Conservation (phyloP, 2,888 invertebrate species). For the Cephalotes varians region DNA sequence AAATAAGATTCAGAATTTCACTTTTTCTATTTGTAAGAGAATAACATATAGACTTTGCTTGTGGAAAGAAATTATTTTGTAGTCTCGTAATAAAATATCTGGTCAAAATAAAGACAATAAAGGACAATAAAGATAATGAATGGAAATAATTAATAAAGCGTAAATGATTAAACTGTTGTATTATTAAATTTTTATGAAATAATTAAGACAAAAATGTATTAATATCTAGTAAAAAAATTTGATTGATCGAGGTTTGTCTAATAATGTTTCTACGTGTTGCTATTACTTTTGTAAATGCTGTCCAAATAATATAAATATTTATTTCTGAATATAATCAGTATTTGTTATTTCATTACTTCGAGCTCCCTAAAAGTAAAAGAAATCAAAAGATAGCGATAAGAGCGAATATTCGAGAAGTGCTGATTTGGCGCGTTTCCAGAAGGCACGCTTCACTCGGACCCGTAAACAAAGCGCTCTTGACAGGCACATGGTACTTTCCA, state of each 20-base stretch:
- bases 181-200: not conserved
- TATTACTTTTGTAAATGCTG: not conserved
- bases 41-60: not conserved
- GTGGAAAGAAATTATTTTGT: not conserved
- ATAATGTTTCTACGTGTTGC: not conserved
- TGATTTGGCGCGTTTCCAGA: conserved; percentile 75
- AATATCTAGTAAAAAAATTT: not conserved
- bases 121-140: too few species aligned
- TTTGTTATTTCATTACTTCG: not conserved
- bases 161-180: not conserved
- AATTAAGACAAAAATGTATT: not conserved
- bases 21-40: not conserved
- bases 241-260: not conserved
- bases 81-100: not conserved
- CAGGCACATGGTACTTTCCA: conserved; percentile 50
- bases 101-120: not conserved
- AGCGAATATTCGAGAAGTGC: conserved; percentile 1
- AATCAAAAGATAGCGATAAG: conserved; percentile 4
- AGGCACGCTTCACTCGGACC: conserved; percentile 60
- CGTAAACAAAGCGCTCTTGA: conserved; percentile 67
- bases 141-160: not conserved
- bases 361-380: not conserved
- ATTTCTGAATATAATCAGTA: not conserved
- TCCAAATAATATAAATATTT: not conserved
- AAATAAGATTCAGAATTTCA: not conserved